Conservation (phyloP, 2,113 vertebrate species). For the Rhinoderma darwinii region DNA sequence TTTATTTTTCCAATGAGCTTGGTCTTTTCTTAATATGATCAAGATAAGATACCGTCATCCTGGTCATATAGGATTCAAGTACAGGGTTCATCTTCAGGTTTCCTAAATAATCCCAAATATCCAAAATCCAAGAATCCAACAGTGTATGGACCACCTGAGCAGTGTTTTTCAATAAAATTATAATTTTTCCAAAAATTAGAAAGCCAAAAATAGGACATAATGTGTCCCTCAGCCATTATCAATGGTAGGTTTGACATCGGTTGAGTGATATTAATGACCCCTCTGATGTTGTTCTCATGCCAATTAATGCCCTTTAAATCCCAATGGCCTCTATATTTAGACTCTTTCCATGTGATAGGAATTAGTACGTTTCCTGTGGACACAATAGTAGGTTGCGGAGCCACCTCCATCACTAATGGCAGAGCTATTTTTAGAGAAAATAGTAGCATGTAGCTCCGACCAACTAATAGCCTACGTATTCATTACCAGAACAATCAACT, state of each 20-base stretch:
- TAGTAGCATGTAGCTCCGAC: slow-evolving; percentile 7
- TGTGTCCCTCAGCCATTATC: not conserved
- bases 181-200: not conserved
- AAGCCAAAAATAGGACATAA: not conserved
- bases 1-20: too few species aligned
- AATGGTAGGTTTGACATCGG: not conserved
- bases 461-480: slow-evolving; percentile 18
- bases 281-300: slow-evolving; percentile 12
- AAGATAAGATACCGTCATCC: too few species aligned
- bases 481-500: slow-evolving; percentile 30
- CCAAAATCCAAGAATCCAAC: too few species aligned
- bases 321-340: slow-evolving; percentile 35
- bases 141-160: too few species aligned
- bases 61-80: too few species aligned
- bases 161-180: too few species aligned
- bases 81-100: too few species aligned
- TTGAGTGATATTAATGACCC: not conserved
- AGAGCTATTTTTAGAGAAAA: slow-evolving; percentile 44
- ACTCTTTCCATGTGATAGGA: slow-evolving; percentile 52
- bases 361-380: slow-evolving; percentile 52
- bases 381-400: slow-evolving; percentile 34
- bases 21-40: too few species aligned
- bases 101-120: too few species aligned
- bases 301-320: slow-evolving; percentile 39
- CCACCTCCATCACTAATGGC: slow-evolving; percentile 36